Percentiles rank a stretch among this genome's conserved stretches.
Conservation (phyloP, 2,797 vertebrate species). For the Serranus cabrilla region DNA sequence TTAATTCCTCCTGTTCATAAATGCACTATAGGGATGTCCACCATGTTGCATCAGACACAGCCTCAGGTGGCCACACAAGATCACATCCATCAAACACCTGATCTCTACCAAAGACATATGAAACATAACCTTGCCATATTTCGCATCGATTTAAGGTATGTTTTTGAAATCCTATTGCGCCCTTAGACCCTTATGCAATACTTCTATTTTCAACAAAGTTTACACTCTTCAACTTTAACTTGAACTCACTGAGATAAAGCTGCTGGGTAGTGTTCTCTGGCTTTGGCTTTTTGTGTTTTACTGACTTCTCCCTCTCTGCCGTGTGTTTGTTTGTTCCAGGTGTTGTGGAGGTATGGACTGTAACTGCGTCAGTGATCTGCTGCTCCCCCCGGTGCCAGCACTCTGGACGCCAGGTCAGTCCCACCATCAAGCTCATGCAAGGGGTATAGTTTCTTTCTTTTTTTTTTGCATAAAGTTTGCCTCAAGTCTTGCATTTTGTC, state of each 20-base stretch:
- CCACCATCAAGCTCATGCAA: constrained; percentile 4
- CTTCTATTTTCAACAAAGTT: constrained; percentile 65
- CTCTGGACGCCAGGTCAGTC: constrained; percentile 94
- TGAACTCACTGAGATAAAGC: constrained; percentile 34
- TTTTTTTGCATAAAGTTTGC: constrained; percentile 1
- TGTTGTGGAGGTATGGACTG: constrained; percentile 92
- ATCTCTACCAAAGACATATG: constrained; percentile 72
- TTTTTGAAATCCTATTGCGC: constrained; percentile 59
- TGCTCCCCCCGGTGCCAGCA: constrained; percentile 93
- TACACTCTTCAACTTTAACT: constrained; percentile 38
- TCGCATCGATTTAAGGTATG: constrained; percentile 75
- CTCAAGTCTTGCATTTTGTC: constrained; percentile 13
- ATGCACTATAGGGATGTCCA: constrained; percentile 75
- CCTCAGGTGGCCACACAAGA: constrained; percentile 75
- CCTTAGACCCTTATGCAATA: constrained; percentile 70
- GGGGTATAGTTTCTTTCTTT: constrained; percentile 14
- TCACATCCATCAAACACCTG: constrained; percentile 80
- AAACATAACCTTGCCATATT: constrained; percentile 79
- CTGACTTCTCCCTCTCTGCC: background rate
- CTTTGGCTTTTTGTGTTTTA: background rate
- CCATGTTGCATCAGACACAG: constrained; percentile 78
- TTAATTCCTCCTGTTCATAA: constrained; percentile 69
- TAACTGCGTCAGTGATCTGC: constrained; percentile 95
- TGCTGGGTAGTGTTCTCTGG: background rate
- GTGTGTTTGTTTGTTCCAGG: constrained; percentile 65